A percentile compares a stretch with the other conserved stretches of the same genome.
Evolutionary conservation across 2,888 invertebrate genomes (phyloP).

Genomic region (Brachyptera risi): DNA sequence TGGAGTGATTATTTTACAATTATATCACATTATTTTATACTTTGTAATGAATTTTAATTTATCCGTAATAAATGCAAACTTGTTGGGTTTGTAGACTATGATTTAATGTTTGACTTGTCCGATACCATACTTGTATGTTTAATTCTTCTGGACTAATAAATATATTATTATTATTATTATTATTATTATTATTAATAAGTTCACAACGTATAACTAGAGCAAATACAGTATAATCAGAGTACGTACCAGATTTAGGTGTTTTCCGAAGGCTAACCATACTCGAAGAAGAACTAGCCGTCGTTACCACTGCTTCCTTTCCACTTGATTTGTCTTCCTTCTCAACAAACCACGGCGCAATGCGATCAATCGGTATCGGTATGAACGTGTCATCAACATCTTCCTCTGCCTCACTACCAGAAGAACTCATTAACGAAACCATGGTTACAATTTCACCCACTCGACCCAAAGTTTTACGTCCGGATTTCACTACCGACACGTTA

Average conservation of each 20-base stretch:
- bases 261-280: constrained; percentile 23
- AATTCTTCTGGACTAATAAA: too few relatives aligned
- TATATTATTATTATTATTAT: too few relatives aligned
- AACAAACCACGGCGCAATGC: background rate
- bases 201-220: background rate
- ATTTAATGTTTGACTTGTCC: too few relatives aligned
- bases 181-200: too few relatives aligned
- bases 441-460: constrained; percentile 53
- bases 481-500: constrained; percentile 28
- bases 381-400: background rate
- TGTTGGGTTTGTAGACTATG: too few relatives aligned
- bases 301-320: background rate
- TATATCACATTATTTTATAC: too few relatives aligned
- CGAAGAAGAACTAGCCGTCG: background rate
- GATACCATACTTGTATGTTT: too few relatives aligned
- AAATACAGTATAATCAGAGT: background rate
- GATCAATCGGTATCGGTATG: background rate
- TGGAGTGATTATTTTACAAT: too few relatives aligned
- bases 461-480: constrained; percentile 35
- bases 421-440: constrained; percentile 63
- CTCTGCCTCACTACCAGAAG: constrained; percentile 55
- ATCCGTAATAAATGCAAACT: too few relatives aligned
- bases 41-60: too few relatives aligned
- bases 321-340: background rate
- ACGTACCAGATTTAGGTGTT: constrained; percentile 26